phyloP scores from a whole-genome alignment of 2,113 vertebrate species.

The Rallus limicola region DNA sequence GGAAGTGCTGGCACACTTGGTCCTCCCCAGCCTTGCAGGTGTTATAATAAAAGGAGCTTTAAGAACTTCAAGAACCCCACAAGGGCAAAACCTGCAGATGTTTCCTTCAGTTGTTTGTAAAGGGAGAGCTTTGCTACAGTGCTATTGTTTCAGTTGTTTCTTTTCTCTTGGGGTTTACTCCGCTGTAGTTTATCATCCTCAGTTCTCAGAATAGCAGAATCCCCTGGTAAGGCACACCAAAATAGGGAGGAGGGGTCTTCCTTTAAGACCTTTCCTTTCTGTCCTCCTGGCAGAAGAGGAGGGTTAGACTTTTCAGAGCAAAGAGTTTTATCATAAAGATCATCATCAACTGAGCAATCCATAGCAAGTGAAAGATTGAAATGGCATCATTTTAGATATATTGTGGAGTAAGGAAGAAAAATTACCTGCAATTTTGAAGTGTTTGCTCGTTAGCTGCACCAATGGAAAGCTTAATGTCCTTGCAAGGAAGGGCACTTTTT shows the following conservation, averaged over 20 bases:
- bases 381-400: neutral
- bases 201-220: constrained; percentile 40
- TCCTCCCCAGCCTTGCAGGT: constrained; percentile 27
- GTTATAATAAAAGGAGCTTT: constrained; percentile 19
- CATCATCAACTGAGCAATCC: neutral
- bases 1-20: neutral
- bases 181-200: neutral
- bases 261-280: neutral
- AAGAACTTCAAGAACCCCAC: constrained; percentile 13
- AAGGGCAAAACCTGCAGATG: constrained; percentile 65
- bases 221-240: neutral
- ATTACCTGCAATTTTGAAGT: neutral
- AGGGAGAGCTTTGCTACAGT: neutral
- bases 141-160: constrained; percentile 53
- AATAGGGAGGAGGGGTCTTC: neutral
- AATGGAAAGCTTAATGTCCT: constrained; percentile 60
- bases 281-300: neutral
- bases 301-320: neutral
- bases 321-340: neutral
- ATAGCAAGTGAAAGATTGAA: neutral
- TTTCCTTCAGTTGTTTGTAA: constrained; percentile 69
- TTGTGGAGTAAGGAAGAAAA: neutral
- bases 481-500: constrained; percentile 44
- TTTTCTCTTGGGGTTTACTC: constrained; percentile 43
- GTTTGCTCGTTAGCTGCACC: neutral